A percentile compares a stretch with the other conserved stretches of the same genome.
Conservation (phyloP, 2,888 invertebrate species). For the Abrostola triplasia region DNA sequence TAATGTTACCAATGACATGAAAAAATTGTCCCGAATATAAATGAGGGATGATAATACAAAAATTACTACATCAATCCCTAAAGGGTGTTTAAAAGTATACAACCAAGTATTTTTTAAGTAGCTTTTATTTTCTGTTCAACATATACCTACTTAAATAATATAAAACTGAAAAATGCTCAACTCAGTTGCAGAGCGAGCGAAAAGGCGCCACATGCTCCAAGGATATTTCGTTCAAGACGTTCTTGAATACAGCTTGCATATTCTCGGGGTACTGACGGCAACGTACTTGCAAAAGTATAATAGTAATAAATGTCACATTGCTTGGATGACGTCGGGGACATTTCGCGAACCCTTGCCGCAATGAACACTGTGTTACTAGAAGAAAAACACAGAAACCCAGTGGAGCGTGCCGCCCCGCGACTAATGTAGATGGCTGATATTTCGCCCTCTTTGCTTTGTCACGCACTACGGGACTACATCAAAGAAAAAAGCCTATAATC, state of each 20-base stretch:
- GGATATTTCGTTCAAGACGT: constrained; percentile 50
- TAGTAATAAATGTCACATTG: constrained; percentile 61
- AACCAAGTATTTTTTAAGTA: constrained; percentile 30
- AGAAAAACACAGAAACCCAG: constrained; percentile 44
- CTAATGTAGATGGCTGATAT: constrained; percentile 62
- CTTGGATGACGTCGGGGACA: constrained; percentile 38
- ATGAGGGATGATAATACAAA: too few relatives aligned
- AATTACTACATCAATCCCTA: too few relatives aligned
- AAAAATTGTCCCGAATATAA: too few relatives aligned
- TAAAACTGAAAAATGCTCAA: constrained; percentile 53
- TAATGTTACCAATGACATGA: too few relatives aligned
- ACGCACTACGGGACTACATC: constrained; percentile 64
- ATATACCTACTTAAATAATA: constrained; percentile 55
- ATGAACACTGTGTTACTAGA: constrained; percentile 43
- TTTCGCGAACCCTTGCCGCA: constrained; percentile 43
- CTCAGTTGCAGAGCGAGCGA: constrained; percentile 42
- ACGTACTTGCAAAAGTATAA: constrained; percentile 46
- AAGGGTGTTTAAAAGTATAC: too few relatives aligned
- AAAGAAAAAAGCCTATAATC: constrained; percentile 67
- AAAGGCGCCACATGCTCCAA: constrained; percentile 45
- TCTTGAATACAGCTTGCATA: constrained; percentile 52
- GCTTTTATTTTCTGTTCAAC: constrained; percentile 38
- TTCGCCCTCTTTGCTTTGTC: constrained; percentile 60
- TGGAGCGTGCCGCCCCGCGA: constrained; percentile 32
- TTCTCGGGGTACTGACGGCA: constrained; percentile 45